Base-by-base conservation (phyloP, 1,140 invertebrate genomes). In the Brachionus angularis region DNA sequence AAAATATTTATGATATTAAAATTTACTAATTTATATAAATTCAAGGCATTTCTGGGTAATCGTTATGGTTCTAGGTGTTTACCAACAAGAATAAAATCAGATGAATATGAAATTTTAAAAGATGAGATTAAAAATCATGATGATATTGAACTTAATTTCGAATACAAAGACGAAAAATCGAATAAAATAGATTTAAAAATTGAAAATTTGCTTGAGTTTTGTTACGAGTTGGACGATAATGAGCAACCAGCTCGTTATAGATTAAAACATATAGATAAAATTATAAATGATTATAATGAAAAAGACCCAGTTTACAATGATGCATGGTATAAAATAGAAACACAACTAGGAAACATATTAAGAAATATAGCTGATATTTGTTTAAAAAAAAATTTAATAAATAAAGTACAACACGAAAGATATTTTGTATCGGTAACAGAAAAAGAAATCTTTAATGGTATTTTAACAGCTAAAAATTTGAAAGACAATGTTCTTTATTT, bases 41-140 rank as follows among this genome's bases (percentile, higher is more conserved):
- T 33, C 16, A 14, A 72, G 72, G 49, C 8, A 44, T 64, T 64
- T 49, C n/a, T 72, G 8, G 47, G 72, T 1, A 42, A 69, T 52
- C 42, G 64, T 12, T 69, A 69, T 52, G 64, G 64, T 23, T 95
- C 87, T 81, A 87, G 73, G 88, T 87, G 14, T 82, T 86, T 72
- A 73, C 86, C 42, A 49, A 33, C 64, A 23, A 33, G 27, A 29
- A 31, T 69, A 12, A 23, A 34, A 39, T 31, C 49, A 5, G 23
- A 34, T n/a, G 42, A 49, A 16, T 69, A 7, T 39, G 5, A 33
- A 69, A 64, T 64, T 16, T 10, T 64, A 4, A 7, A 1, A 46
- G 21, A 64, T n/a, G 61, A 64, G 21, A 4, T 64, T 1, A n/a
- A 29, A 12, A n/a, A 7, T 3, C 33, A 18, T 3, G 44, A 44